These are phyloP conservation scores for Aphis gossypii DNA, from an alignment of 1,140 invertebrate species.

Conservation along the genomic window DNA sequence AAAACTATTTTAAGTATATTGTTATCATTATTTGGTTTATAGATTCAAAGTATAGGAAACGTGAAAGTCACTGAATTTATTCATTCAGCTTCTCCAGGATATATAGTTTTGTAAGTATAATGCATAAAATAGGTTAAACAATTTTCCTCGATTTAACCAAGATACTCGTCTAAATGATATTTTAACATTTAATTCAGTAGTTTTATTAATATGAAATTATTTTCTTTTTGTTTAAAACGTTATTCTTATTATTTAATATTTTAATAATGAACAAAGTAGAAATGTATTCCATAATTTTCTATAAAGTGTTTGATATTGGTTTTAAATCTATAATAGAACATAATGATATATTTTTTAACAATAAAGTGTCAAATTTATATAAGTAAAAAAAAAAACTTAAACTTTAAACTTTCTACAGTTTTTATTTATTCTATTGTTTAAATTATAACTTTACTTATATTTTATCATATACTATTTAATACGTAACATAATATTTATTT, in stretches of 20 bases:
- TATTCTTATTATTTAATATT: background rate
- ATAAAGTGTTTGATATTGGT: background rate
- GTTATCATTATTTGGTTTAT: background rate
- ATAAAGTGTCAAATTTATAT: background rate
- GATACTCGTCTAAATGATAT: background rate
- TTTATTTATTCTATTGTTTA: background rate
- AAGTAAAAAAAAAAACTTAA: no score
- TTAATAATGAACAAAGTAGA: background rate
- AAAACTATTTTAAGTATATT: background rate
- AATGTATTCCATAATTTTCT: background rate
- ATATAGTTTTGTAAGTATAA: conserved; percentile 41
- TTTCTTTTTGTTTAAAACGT: background rate
- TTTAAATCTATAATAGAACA: background rate
- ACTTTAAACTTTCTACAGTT: background rate
- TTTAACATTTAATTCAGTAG: background rate
- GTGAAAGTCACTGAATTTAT: conserved; percentile 43
- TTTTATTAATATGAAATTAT: background rate
- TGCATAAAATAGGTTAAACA: background rate
- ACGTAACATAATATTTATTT: background rate
- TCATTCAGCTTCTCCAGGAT: conserved; percentile 46
- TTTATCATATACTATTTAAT: background rate
- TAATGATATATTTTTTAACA: background rate
- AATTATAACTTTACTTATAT: background rate
- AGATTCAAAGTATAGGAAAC: conserved; percentile 31
- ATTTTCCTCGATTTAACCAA: background rate